A percentile compares a stretch with the other conserved stretches of the same genome.
phyloP scores from a whole-genome alignment of 2,113 vertebrate genomes.

The Epinephelus moara region DNA sequence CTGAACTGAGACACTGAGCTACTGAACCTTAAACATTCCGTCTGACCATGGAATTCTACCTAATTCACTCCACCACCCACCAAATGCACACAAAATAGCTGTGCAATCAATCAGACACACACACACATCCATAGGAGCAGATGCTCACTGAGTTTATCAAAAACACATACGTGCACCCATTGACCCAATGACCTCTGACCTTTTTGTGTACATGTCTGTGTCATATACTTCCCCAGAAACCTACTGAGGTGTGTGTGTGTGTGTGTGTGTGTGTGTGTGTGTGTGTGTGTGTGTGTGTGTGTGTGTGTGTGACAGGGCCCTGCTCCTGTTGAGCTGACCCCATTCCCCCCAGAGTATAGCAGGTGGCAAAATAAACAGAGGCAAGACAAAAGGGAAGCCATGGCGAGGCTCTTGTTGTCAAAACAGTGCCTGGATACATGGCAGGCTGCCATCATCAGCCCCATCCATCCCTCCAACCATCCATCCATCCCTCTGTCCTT shows the following conservation, averaged over 20 bases:
- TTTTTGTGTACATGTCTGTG: slow-evolving; percentile 33
- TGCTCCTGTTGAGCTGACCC: slow-evolving; percentile 66
- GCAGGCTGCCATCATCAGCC: slow-evolving; percentile 72
- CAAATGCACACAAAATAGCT: slow-evolving; percentile 69
- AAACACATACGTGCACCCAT: slow-evolving; percentile 41
- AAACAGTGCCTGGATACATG: slow-evolving; percentile 82
- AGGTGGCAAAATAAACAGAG: slow-evolving; percentile 88
- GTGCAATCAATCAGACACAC: slow-evolving; percentile 58
- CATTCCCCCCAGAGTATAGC: slow-evolving; percentile 80
- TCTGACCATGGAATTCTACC: slow-evolving; percentile 66
- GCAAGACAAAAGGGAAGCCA: slow-evolving; percentile 81
- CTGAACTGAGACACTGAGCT: slow-evolving; percentile 38
- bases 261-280: slow-evolving; percentile 16
- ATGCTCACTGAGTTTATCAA: slow-evolving; percentile 41
- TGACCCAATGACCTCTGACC: slow-evolving; percentile 68
- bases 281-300: not conserved
- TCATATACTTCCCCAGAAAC: slow-evolving; percentile 21
- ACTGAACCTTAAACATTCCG: slow-evolving; percentile 76
- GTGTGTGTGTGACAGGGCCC: slow-evolving; percentile 16
- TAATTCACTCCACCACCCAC: slow-evolving; percentile 57
- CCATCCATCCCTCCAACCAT: slow-evolving; percentile 41
- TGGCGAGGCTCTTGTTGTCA: slow-evolving; percentile 81
- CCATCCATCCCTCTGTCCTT: slow-evolving; percentile 12
- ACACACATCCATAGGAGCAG: not conserved
- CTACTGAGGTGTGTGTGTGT: slow-evolving; percentile 12